These are phyloP conservation scores for Pyrrhosoma nymphula DNA, from an alignment of 2,888 invertebrate species.

Conservation along the genomic window DNA sequence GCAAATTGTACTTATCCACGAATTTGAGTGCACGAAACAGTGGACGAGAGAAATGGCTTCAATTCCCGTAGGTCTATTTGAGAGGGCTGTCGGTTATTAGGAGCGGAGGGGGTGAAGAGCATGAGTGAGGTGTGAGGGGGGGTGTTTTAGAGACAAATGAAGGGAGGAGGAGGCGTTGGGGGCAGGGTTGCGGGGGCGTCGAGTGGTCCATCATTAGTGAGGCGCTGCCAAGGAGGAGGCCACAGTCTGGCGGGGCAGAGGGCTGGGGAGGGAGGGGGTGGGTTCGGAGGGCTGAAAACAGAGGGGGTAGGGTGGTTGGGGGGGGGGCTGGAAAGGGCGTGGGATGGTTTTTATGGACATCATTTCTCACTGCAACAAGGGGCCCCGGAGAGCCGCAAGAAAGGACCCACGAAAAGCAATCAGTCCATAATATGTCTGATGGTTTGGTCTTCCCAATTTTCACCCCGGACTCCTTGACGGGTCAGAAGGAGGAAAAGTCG, in stretches of 20 bases:
- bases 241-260: background rate
- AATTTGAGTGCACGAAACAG: too few species aligned
- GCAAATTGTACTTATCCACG: too few species aligned
- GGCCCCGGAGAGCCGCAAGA: background rate
- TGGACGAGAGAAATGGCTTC: background rate
- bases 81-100: background rate
- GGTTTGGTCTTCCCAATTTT: slow-evolving; percentile 25
- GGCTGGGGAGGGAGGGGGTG: background rate
- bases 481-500: background rate
- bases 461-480: background rate
- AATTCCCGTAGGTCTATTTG: background rate
- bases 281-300: background rate
- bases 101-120: background rate
- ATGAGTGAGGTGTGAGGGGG: slow-evolving; percentile 43
- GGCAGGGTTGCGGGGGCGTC: slow-evolving; percentile 51
- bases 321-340: background rate
- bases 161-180: background rate
- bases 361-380: slow-evolving; percentile 57
- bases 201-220: slow-evolving; percentile 64
- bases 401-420: slow-evolving; percentile 48
- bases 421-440: slow-evolving; percentile 53
- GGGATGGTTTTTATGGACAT: slow-evolving; percentile 59
- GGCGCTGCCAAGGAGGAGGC: slow-evolving; percentile 17
- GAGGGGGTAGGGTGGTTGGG: slow-evolving; percentile 37
- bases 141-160: slow-evolving; percentile 60